Evolutionary conservation across 2,113 vertebrate genomes (phyloP).

Genomic region (Rhinolophus ferrumequinum): DNA sequence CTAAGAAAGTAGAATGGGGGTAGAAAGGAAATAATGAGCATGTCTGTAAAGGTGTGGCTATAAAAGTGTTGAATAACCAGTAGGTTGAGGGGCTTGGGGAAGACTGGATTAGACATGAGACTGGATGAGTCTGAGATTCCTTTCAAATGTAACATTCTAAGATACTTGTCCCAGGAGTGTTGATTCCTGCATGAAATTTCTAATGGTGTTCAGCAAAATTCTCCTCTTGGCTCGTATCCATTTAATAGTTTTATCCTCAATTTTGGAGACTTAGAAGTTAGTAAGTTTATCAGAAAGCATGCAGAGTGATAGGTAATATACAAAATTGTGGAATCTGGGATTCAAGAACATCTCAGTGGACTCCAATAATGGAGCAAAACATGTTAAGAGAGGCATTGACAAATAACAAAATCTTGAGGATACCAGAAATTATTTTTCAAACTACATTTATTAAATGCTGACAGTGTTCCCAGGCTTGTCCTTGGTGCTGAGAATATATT

Average conservation of each 20-base stretch:
- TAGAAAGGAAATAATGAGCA: neutral
- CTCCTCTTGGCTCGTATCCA: neutral
- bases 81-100: neutral
- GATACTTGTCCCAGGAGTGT: neutral
- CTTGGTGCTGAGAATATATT: neutral
- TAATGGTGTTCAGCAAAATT: neutral
- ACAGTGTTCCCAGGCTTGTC: neutral
- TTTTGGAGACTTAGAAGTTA: neutral
- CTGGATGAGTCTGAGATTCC: neutral
- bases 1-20: neutral
- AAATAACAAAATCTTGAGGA: neutral
- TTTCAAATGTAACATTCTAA: neutral
- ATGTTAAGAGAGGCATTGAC: conserved; percentile 29
- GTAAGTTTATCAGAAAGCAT: conserved; percentile 13
- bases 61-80: neutral
- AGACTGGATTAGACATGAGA: neutral
- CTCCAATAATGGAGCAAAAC: neutral
- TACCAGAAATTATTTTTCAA: neutral
- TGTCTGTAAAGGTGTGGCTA: neutral
- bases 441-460: neutral
- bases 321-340: neutral
- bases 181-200: neutral
- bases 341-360: neutral
- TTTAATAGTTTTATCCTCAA: conserved; percentile 32
- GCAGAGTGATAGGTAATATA: neutral